A percentile compares a stretch with the other conserved stretches of the same genome.
These are phyloP conservation scores for Lithophane ornitopus DNA, from an alignment of 2,888 invertebrate genomes.

Conservation along the genomic window DNA sequence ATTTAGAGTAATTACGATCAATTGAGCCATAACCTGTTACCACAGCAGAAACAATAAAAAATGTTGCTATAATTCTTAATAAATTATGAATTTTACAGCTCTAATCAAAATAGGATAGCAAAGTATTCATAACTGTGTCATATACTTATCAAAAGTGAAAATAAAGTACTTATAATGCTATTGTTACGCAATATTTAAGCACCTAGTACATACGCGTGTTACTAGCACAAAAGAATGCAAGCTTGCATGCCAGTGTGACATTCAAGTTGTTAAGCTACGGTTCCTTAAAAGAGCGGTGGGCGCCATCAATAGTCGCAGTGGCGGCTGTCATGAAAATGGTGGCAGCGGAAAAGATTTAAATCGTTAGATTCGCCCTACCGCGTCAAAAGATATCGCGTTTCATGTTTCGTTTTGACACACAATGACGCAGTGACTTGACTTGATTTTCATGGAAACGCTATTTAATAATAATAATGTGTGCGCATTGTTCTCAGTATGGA, in stretches of 20 bases:
- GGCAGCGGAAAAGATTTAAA: not conserved
- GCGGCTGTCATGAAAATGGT: not conserved
- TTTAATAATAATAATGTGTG: no score
- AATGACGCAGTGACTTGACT: not conserved
- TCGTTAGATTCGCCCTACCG: not conserved
- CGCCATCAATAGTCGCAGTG: no score
- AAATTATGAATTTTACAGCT: constrained; percentile 17
- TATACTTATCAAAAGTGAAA: constrained; percentile 35
- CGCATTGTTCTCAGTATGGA: not conserved
- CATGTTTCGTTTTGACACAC: not conserved
- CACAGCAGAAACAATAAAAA: constrained; percentile 8
- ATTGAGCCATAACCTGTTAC: constrained; percentile 22
- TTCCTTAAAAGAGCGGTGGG: not conserved
- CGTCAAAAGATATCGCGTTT: not conserved
- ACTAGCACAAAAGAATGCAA: not conserved
- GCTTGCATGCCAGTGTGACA: not conserved
- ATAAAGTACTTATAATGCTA: constrained; percentile 20
- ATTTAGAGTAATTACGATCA: constrained; percentile 34
- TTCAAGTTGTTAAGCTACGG: not conserved
- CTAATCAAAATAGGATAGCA: constrained; percentile 60
- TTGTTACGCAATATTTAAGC: constrained; percentile 20
- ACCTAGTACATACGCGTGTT: not conserved
- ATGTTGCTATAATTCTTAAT: constrained; percentile 13
- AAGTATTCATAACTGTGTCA: constrained; percentile 42
- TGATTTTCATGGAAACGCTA: not conserved